Evolutionary conservation across 2,888 invertebrate genomes (phyloP).

Genomic region (Augochlorella aurata): DNA sequence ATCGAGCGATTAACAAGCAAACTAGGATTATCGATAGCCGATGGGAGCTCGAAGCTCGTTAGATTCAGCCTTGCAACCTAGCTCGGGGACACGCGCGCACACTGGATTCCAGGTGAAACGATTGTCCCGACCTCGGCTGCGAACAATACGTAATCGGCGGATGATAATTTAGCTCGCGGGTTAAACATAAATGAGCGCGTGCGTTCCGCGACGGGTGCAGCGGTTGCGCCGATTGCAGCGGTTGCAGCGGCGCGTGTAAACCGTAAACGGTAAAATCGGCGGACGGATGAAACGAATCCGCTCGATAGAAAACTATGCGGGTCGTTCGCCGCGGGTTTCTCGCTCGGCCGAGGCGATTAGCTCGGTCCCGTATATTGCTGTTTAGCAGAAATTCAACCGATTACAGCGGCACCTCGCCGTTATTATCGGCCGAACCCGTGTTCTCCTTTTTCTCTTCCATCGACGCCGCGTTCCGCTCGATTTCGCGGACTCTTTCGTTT

Average conservation of each 20-base stretch:
- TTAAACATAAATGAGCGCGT: neutral
- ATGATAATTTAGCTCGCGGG: neutral
- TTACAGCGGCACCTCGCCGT: conserved; percentile 23
- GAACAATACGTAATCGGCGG: conserved; percentile 30
- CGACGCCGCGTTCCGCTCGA: neutral
- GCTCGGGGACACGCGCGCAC: neutral
- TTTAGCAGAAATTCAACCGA: conserved; percentile 43
- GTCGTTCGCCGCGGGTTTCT: neutral
- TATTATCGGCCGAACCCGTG: conserved; percentile 4
- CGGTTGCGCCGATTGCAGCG: too few species aligned
- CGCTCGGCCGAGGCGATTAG: conserved; percentile 18
- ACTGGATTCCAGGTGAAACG: conserved; percentile 7
- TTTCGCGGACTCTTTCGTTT: neutral
- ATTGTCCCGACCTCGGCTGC: conserved; percentile 24
- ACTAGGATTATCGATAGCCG: neutral
- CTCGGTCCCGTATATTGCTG: conserved; percentile 32
- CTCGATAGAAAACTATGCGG: neutral
- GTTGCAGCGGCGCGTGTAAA: neutral
- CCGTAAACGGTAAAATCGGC: too few species aligned
- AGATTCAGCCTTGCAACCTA: conserved; percentile 34
- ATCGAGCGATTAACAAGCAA: neutral
- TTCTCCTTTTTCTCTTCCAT: neutral
- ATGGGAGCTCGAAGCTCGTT: neutral
- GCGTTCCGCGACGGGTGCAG: neutral
- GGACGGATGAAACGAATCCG: neutral